These are phyloP conservation scores for Lasioglossum pauxillum DNA, from an alignment of 2,888 invertebrate genomes.

Conservation along the genomic window DNA sequence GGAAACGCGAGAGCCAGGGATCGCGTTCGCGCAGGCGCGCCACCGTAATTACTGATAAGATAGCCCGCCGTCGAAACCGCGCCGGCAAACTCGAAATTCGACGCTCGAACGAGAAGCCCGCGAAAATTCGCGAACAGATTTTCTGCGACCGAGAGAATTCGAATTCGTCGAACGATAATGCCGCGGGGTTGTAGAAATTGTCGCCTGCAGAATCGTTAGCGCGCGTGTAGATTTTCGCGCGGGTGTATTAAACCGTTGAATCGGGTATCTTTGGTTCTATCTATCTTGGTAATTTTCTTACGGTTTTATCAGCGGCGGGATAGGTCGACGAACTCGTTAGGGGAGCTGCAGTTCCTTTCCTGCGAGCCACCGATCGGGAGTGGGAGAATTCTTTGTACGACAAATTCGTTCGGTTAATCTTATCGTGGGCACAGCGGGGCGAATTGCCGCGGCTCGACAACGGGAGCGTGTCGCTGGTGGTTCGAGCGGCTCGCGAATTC, in stretches of 20 bases:
- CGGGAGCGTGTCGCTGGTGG: slow-evolving; percentile 19
- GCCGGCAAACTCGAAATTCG: slow-evolving; percentile 64
- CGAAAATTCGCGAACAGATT: not conserved
- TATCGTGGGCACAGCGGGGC: slow-evolving; percentile 58
- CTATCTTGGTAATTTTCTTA: not conserved
- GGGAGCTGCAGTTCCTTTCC: slow-evolving; percentile 34
- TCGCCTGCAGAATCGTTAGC: not conserved
- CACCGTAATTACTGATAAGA: slow-evolving; percentile 73
- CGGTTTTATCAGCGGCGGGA: slow-evolving; percentile 71
- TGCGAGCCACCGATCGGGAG: slow-evolving; percentile 29
- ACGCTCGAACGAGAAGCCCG: slow-evolving; percentile 27
- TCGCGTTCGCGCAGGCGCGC: slow-evolving; percentile 66
- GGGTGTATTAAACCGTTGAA: not conserved
- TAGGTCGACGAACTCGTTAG: slow-evolving; percentile 73
- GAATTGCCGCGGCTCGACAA: slow-evolving; percentile 56
- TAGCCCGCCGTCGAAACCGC: slow-evolving; percentile 64
- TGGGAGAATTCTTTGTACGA: slow-evolving; percentile 36
- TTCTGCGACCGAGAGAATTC: not conserved
- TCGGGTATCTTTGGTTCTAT: not conserved
- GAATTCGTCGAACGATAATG: not conserved
- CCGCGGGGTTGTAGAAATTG: not conserved
- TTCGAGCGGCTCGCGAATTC: slow-evolving; percentile 4
- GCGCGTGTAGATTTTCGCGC: not conserved
- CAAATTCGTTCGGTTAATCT: slow-evolving; percentile 65
- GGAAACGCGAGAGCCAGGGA: slow-evolving; percentile 21